These are phyloP conservation scores for Hemaris fuciformis DNA, from an alignment of 2,888 invertebrate genomes.

Conservation along the genomic window DNA sequence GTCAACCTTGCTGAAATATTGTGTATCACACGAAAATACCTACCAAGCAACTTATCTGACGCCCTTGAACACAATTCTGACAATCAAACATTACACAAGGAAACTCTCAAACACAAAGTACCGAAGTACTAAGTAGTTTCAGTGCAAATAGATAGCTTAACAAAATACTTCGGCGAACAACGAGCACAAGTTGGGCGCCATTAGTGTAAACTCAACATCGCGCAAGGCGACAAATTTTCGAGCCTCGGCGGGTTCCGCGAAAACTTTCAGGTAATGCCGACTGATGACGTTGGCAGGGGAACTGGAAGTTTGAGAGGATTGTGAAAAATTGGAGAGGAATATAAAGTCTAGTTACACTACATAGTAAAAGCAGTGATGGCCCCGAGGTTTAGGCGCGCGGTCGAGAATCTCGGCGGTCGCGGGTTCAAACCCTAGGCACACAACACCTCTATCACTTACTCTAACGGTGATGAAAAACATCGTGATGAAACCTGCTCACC, in stretches of 20 bases:
- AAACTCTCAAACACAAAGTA: background rate
- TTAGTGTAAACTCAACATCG: background rate
- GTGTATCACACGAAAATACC: background rate
- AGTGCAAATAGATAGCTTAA: conserved; percentile 1
- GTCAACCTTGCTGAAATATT: background rate
- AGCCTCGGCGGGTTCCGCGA: background rate
- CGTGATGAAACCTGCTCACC: too few relatives aligned
- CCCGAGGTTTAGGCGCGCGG: too few relatives aligned
- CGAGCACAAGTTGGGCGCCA: conserved; percentile 4
- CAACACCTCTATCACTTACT: too few relatives aligned
- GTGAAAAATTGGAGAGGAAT: background rate
- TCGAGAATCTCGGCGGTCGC: too few relatives aligned
- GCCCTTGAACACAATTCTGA: background rate
- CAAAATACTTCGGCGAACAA: background rate
- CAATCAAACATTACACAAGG: background rate
- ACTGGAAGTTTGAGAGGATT: background rate
- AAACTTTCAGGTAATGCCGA: background rate
- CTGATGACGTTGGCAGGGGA: background rate
- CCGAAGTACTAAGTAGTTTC: background rate
- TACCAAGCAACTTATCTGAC: background rate
- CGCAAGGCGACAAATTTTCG: background rate
- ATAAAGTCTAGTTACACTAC: too few relatives aligned
- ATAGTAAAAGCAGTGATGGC: too few relatives aligned
- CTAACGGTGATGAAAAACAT: too few relatives aligned
- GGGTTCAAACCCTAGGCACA: too few relatives aligned